A percentile compares a stretch with the other conserved stretches of the same genome.
phyloP scores from a whole-genome alignment of 2,888 invertebrate species.

The Clivina fossor region DNA sequence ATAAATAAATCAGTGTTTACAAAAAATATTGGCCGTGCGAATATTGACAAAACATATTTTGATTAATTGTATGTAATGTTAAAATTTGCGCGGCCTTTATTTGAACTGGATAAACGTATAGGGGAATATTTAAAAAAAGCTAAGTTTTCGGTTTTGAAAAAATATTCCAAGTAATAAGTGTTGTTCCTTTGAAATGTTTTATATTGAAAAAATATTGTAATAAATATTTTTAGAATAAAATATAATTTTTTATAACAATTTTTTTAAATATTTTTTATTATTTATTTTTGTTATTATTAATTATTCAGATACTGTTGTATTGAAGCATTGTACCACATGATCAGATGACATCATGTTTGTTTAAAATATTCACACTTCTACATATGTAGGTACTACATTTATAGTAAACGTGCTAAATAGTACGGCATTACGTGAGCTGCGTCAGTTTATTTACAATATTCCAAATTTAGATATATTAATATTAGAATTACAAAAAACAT shows the following conservation, averaged over 20 bases:
- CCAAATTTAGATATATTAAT: not conserved
- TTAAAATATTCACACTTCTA: no score
- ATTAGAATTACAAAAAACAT: constrained; percentile 2
- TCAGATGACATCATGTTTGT: not conserved
- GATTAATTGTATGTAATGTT: constrained; percentile 24
- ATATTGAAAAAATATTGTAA: constrained; percentile 1
- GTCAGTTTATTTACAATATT: not conserved
- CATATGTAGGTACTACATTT: not conserved
- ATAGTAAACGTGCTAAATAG: not conserved
- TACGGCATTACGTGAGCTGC: not conserved
- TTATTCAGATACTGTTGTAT: constrained; percentile 10
- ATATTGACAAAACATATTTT: constrained; percentile 26
- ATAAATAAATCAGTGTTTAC: not conserved
- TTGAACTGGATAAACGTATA: constrained; percentile 34
- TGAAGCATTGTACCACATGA: not conserved
- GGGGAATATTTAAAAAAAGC: constrained; percentile 17
- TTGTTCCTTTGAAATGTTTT: constrained; percentile 10
- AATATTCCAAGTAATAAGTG: constrained; percentile 35
- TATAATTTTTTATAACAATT: no score
- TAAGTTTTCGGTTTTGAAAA: constrained; percentile 11
- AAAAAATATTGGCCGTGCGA: constrained; percentile 22
- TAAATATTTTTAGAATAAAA: no score
- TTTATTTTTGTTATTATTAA: constrained; percentile 13
- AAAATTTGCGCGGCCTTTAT: constrained; percentile 31
- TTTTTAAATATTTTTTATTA: constrained; percentile 8